Conservation (phyloP, 2,113 vertebrate species). For the Macroglossus sobrinus region DNA sequence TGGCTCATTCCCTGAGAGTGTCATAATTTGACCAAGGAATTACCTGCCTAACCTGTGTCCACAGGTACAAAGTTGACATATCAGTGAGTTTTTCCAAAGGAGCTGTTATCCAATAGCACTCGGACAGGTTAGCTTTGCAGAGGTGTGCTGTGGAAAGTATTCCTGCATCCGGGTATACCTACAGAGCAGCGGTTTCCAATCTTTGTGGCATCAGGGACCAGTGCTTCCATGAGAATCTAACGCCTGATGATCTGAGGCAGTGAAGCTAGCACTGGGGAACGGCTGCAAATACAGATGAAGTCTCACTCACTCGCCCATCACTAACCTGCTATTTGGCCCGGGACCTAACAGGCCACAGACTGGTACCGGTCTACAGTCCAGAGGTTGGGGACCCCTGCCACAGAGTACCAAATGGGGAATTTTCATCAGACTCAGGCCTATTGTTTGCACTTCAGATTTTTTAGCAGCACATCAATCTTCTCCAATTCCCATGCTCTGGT, state of each 20-base stretch:
- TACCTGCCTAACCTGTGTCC: neutral
- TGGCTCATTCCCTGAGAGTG: neutral
- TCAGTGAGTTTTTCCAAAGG: neutral
- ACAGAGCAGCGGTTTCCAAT: too few species aligned
- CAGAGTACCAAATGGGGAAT: neutral
- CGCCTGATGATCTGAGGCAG: too few species aligned
- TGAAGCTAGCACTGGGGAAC: too few species aligned
- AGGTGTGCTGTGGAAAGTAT: neutral
- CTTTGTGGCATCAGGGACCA: too few species aligned
- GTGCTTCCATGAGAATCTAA: too few species aligned
- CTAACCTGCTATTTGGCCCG: too few species aligned
- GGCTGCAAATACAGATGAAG: too few species aligned
- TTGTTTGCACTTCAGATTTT: neutral
- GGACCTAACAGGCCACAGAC: too few species aligned
- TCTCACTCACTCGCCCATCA: too few species aligned
- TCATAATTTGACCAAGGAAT: constrained; percentile 46
- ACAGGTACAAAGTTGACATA: neutral
- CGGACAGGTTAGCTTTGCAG: neutral
- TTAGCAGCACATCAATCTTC: neutral
- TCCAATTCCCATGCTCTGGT: neutral
- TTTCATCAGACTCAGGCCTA: neutral
- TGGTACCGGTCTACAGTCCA: too few species aligned
- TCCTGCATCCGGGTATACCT: too few species aligned
- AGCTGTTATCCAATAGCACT: neutral
- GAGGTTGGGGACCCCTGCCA: too few species aligned